Base-by-base conservation (phyloP, 1,140 invertebrate genomes). In the Nebria ingens region DNA sequence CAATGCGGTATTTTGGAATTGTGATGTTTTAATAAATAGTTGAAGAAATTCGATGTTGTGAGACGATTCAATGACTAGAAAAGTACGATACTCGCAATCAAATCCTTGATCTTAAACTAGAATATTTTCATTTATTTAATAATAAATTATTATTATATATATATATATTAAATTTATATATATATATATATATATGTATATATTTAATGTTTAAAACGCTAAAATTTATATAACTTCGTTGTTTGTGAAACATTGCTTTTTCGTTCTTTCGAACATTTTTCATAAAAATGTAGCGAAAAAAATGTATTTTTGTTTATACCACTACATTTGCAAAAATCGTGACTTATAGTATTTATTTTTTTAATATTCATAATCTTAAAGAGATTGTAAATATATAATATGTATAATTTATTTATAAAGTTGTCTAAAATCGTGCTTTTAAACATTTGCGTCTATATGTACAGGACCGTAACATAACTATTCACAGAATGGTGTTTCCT, bases 211-310 rank as follows among this genome's bases (percentile, higher is more conserved):
- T 54, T 56, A 60, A 59, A 60, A 62, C 61, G 62, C 58, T 62
- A 64, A 56, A 63, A 64, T 62, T 65, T 66, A 63, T n/a, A n/a
- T 62, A 60, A 65, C 60, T 76, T 77, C 75, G 75, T 77, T 77
- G 75, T 76, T 69, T 74, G 65, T 68, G 75, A 76, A 76, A 77
- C 75, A 65, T 75, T 75, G 73, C 73, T 72, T 76, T 64, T 58
- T 62, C 63, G 59, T 61, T 45, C 20, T 13, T 15, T 11, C 40
- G 40, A 45, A 45, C 15, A 45, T 45, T 45, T 45, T 45, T 11
- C 3, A 6, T 29, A 12, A 11, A 45, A 45, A 34, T 34, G 25
- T 34, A 34, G 25, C 25, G 25, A 34, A 45, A 45, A 45, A 17
- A 45, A 45, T n/a, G n/a, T n/a, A n/a, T n/a, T n/a, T n/a, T n/a